A percentile compares a stretch with the other conserved stretches of the same genome.
Conservation (phyloP, 2,888 invertebrate genomes). For the Chydorus sphaericus region DNA sequence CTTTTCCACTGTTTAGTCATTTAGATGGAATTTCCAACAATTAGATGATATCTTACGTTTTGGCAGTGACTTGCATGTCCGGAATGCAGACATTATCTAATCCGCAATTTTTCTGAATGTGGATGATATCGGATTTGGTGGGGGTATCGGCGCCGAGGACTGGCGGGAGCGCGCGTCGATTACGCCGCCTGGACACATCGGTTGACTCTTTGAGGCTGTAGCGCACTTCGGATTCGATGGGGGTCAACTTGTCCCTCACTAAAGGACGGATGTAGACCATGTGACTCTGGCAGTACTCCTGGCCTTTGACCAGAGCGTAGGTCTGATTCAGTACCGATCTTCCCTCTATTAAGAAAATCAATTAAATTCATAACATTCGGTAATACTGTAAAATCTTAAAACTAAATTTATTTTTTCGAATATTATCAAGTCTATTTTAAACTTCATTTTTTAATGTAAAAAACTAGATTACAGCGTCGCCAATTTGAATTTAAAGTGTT, state of each 20-base stretch:
- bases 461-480: too few relatives aligned
- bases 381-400: too few relatives aligned
- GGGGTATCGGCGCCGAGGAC: conserved; percentile 44
- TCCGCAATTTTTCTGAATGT: conserved; percentile 88
- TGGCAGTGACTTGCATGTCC: conserved; percentile 59
- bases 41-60: conserved; percentile 50
- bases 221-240: conserved; percentile 73
- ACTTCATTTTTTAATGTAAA: too few relatives aligned
- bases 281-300: conserved; percentile 34
- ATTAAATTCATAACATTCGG: too few relatives aligned
- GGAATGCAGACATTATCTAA: conserved; percentile 84
- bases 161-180: conserved; percentile 43
- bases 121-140: conserved; percentile 54
- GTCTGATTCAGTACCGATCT: conserved; percentile 42
- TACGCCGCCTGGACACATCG: conserved; percentile 16
- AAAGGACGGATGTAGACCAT: conserved; percentile 41
- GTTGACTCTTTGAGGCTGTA: conserved; percentile 43
- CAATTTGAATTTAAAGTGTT: too few relatives aligned
- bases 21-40: too few relatives aligned
- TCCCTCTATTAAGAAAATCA: too few relatives aligned
- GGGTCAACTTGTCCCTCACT: conserved; percentile 76
- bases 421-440: too few relatives aligned
- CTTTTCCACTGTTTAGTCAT: too few relatives aligned
- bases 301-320: conserved; percentile 34
- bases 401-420: too few relatives aligned